Evolutionary conservation across 2,797 vertebrate genomes (phyloP).

Genomic region (Darevskia mixta): DNA sequence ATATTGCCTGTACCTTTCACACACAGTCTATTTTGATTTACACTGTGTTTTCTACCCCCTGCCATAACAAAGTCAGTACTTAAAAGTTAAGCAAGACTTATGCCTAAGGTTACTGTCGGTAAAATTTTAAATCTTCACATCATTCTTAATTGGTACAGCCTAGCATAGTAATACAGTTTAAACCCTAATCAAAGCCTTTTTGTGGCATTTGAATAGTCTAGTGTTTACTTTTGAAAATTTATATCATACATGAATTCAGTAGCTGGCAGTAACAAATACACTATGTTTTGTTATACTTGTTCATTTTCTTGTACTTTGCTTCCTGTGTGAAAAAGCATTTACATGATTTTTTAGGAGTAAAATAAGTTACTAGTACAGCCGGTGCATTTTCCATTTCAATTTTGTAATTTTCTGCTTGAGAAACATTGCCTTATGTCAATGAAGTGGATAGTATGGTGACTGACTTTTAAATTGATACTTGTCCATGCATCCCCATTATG

Average conservation of each 20-base stretch:
- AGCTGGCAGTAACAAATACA: slow-evolving; percentile 2
- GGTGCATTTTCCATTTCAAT: slow-evolving; percentile 33
- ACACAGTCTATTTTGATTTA: too few relatives aligned
- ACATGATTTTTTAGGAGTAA: slow-evolving; percentile 26
- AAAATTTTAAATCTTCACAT: neutral
- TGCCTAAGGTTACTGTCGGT: neutral
- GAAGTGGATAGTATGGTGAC: slow-evolving; percentile 18
- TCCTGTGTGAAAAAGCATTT: slow-evolving; percentile 26
- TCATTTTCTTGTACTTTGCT: slow-evolving; percentile 11
- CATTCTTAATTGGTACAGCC: neutral
- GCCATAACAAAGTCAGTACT: neutral
- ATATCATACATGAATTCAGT: neutral
- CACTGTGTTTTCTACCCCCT: neutral
- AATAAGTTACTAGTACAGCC: slow-evolving; percentile 28
- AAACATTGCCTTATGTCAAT: slow-evolving; percentile 41
- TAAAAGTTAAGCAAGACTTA: neutral
- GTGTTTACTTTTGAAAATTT: slow-evolving; percentile 6
- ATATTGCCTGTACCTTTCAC: slow-evolving; percentile 10
- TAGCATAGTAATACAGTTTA: neutral
- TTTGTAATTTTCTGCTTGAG: slow-evolving; percentile 28
- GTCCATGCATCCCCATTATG: slow-evolving; percentile 27
- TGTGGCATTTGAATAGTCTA: slow-evolving; percentile 8
- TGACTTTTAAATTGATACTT: slow-evolving; percentile 5
- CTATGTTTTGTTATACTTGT: neutral
- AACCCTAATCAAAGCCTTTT: neutral